Conservation (phyloP, 2,797 vertebrate genomes). For the Labeo calbasu region DNA sequence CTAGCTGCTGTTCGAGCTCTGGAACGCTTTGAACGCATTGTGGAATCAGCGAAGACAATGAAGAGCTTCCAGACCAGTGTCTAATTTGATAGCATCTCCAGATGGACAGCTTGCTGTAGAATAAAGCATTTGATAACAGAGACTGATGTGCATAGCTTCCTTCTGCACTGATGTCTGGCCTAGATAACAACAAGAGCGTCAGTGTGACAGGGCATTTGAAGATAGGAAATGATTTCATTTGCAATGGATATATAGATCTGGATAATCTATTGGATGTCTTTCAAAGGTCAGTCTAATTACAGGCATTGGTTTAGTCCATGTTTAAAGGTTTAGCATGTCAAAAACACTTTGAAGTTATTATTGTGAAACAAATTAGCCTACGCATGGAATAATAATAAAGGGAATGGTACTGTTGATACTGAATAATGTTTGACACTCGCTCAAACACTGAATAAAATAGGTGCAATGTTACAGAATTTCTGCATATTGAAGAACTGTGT, state of each 20-base stretch:
- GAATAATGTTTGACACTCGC: neutral
- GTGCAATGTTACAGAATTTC: neutral
- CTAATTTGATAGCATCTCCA: slow-evolving; percentile 55
- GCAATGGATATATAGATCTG: slow-evolving; percentile 15
- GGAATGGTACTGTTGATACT: neutral
- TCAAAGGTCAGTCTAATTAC: slow-evolving; percentile 18
- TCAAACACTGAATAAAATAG: neutral
- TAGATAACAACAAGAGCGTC: slow-evolving; percentile 40
- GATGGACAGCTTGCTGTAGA: slow-evolving; percentile 39
- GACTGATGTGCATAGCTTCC: slow-evolving; percentile 43
- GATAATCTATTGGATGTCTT: neutral
- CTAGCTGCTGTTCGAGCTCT: slow-evolving; percentile 42
- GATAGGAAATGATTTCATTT: slow-evolving; percentile 15
- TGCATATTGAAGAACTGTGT: slow-evolving; percentile 8
- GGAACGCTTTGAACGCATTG: slow-evolving; percentile 47
- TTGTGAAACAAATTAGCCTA: neutral
- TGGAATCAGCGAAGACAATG: slow-evolving; percentile 38
- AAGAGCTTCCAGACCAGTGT: slow-evolving; percentile 43
- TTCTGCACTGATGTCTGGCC: slow-evolving; percentile 41
- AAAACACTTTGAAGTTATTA: neutral
- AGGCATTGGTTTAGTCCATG: neutral
- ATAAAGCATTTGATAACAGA: slow-evolving; percentile 46
- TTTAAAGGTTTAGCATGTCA: neutral
- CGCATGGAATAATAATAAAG: neutral
- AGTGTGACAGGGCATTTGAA: slow-evolving; percentile 16